These are phyloP conservation scores for Papilio polytes DNA, from an alignment of 1,140 invertebrate genomes.

Conservation along the genomic window DNA sequence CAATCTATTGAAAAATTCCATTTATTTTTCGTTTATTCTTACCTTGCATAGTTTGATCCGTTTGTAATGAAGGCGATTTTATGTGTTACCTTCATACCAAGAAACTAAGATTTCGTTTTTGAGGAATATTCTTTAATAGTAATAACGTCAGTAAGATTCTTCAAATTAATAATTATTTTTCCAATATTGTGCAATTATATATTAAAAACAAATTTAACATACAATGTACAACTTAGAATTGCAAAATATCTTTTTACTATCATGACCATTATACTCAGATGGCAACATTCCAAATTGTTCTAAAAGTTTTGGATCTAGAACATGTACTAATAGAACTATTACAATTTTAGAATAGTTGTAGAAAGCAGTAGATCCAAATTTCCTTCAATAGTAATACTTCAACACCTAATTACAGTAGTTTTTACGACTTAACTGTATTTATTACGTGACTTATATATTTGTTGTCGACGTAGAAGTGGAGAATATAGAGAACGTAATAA, in stretches of 20 bases:
- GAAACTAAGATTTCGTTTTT: not conserved
- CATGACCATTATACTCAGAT: not conserved
- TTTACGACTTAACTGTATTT: not conserved
- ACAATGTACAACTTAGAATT: not conserved
- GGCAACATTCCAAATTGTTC: not conserved
- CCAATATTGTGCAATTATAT: not conserved
- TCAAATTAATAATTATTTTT: not conserved
- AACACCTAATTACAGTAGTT: not conserved
- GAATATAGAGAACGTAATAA: not conserved
- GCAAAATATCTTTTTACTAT: not conserved
- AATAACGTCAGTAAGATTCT: not conserved
- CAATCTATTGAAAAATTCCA: not conserved
- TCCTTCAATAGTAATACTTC: not conserved
- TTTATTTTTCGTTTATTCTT: slow-evolving; percentile 1
- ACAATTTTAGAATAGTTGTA: not conserved
- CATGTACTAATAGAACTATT: not conserved
- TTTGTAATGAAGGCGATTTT: slow-evolving; percentile 11
- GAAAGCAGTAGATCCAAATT: not conserved
- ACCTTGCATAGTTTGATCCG: slow-evolving; percentile 1
- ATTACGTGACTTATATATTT: not conserved
- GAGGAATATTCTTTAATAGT: not conserved
- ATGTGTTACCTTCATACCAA: not conserved
- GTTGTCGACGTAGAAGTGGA: not conserved
- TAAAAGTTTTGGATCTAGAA: not conserved
- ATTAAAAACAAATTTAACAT: not conserved